Evolutionary conservation across 2,113 vertebrate genomes (phyloP), one percentile per base, ranked within the genome.

Genomic region (Strigops habroptila): DNA sequence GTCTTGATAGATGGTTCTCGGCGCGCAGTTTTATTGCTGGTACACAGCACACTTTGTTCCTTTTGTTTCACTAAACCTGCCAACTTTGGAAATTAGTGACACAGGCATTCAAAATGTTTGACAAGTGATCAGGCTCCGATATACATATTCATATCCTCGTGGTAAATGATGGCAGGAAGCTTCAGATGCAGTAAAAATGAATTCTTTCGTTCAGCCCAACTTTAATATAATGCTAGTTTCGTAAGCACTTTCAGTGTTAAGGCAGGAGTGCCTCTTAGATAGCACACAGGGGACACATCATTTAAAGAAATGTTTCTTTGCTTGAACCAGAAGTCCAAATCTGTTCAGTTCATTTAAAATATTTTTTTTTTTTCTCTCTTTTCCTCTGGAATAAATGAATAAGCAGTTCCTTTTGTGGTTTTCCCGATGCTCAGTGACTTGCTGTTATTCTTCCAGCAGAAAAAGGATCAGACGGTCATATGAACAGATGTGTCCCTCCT

Each of bases 261-360:
- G 90, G 95, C 87, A 78, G 88, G 86, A 18, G 68, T 25, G 70
- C 91, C 95, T 94, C 94, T 73, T 46, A 46, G 94, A 97, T 7
- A 74, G 96, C 85, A 76, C 97, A 63, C 97, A 18, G n/a, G 96
- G 97, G 97, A 97, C 85, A 33, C 85, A 97, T 97, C 73, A 79
- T 94, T 97, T 95, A 94, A 89, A 94, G 77, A 94, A 95, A 96
- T 27, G 87, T 84, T 97, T 92, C 93, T 96, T 88, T 93, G 95
- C 96, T 93, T 68, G 10, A 95, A 96, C 93, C 48, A 87, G 52
- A 96, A 97, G 95, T 94, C 82, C 88, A 93, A 41, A 96, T 95
- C 94, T 96, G 90, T 91, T 97, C 86, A 57, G 83, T 97, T 95
- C 63, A 92, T 97, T 96, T 75, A 68, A 92, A 90, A 71, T 62